A percentile compares a stretch with the other conserved stretches of the same genome.
Evolutionary conservation across 1,140 invertebrate species (phyloP).

Genomic region (Drosophila takahashii): DNA sequence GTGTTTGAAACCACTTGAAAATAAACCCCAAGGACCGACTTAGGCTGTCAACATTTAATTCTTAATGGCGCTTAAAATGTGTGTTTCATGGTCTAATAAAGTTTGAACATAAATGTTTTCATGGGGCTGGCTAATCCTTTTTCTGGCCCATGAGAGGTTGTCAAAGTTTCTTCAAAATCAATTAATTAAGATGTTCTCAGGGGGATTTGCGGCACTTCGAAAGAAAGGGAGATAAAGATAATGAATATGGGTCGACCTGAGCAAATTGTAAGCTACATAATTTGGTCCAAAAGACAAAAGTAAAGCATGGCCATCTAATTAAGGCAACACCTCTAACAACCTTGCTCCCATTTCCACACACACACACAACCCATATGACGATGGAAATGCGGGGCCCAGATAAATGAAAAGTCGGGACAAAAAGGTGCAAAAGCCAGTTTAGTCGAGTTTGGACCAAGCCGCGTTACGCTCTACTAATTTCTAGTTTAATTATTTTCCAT

Average conservation of each 20-base stretch:
- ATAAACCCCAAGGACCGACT: constrained; percentile 28
- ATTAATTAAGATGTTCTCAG: constrained; percentile 33
- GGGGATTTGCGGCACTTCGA: constrained; percentile 4
- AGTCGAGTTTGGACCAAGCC: constrained; percentile 22
- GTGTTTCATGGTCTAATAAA: constrained; percentile 40
- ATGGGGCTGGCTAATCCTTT: constrained; percentile 18
- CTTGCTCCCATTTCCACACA: constrained; percentile 35
- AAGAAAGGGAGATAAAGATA: constrained; percentile 19
- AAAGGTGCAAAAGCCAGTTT: constrained; percentile 48
- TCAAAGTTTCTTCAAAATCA: constrained; percentile 43
- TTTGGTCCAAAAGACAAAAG: constrained; percentile 34
- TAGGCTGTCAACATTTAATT: constrained; percentile 45
- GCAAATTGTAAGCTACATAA: constrained; percentile 4
- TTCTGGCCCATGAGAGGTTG: constrained; percentile 12
- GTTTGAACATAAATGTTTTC: constrained; percentile 32
- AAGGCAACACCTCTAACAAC: constrained; percentile 49
- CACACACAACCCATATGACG: constrained; percentile 2
- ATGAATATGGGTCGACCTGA: constrained; percentile 15
- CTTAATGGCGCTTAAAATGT: constrained; percentile 37
- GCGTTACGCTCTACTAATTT: constrained; percentile 80
- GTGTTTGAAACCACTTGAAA: constrained; percentile 27
- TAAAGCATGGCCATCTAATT: constrained; percentile 38
- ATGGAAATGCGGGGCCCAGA: constrained; percentile 40
- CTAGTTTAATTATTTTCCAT: constrained; percentile 78
- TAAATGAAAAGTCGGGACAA: constrained; percentile 43